phyloP scores from a whole-genome alignment of 2,888 invertebrate genomes.

The Octonoba sinensis region DNA sequence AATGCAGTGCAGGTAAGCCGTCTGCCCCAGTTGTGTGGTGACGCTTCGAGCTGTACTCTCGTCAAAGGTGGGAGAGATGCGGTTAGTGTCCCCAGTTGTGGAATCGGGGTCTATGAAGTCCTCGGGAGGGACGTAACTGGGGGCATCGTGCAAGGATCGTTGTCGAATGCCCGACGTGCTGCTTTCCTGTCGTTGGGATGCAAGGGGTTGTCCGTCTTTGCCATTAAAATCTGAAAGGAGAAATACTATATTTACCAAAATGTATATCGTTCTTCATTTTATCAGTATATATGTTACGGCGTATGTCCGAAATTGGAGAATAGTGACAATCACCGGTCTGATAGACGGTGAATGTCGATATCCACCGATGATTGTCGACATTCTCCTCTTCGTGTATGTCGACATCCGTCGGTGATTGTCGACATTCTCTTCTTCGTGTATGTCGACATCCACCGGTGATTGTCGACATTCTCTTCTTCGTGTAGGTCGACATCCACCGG shows the following conservation, averaged over 20 bases:
- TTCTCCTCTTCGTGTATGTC: too few species aligned
- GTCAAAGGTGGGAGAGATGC: constrained; percentile 80
- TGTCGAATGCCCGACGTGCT: constrained; percentile 43
- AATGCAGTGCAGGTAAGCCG: constrained; percentile 88
- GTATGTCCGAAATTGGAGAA: too few species aligned
- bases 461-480: too few species aligned
- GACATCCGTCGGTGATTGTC: too few species aligned
- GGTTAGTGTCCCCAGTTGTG: constrained; percentile 69
- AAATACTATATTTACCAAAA: background rate
- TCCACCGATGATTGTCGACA: too few species aligned
- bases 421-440: too few species aligned
- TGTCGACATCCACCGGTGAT: too few species aligned
- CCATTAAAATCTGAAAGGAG: constrained; percentile 18
- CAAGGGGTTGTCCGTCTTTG: constrained; percentile 16
- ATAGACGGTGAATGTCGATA: too few species aligned
- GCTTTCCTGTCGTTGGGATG: constrained; percentile 20
- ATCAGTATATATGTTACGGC: too few species aligned
- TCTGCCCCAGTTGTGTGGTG: constrained; percentile 88
- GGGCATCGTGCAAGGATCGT: constrained; percentile 47
- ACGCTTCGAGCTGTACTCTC: constrained; percentile 80
- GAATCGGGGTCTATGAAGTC: constrained; percentile 51
- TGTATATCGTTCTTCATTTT: too few species aligned
- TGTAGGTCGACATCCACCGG: too few species aligned
- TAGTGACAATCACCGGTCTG: too few species aligned
- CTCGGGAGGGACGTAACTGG: constrained; percentile 45